These are phyloP conservation scores for Propsilocerus akamusi DNA, from an alignment of 1,140 invertebrate species.

Conservation along the genomic window DNA sequence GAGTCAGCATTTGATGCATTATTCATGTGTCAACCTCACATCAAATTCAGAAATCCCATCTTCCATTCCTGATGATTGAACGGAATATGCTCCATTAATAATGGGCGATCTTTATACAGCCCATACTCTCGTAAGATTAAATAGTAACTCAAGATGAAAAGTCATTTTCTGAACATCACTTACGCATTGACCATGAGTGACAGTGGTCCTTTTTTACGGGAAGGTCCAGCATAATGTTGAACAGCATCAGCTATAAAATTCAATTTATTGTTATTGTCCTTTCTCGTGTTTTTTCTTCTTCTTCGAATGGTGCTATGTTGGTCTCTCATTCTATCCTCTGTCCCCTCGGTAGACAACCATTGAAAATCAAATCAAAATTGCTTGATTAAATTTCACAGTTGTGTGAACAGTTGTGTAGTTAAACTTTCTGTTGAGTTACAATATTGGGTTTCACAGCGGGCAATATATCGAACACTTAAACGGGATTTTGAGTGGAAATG, in stretches of 20 bases:
- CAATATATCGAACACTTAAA: too few relatives aligned
- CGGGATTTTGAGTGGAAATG: too few relatives aligned
- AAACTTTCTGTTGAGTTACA: background rate
- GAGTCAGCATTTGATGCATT: too few relatives aligned
- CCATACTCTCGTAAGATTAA: too few relatives aligned
- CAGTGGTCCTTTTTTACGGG: too few relatives aligned
- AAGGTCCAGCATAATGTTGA: too few relatives aligned
- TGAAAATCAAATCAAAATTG: background rate
- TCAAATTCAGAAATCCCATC: too few relatives aligned
- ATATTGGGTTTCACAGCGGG: background rate
- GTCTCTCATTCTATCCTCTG: background rate
- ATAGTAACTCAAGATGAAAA: background rate
- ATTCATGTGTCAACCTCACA: too few relatives aligned
- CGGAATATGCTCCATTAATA: background rate
- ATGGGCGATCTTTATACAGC: background rate
- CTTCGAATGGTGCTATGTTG: background rate
- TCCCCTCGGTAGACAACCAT: too few relatives aligned
- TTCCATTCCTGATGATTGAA: background rate
- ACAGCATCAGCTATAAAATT: background rate
- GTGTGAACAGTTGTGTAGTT: background rate
- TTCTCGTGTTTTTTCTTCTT: background rate
- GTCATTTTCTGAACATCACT: too few relatives aligned
- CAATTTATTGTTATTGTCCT: slow-evolving; percentile 1
- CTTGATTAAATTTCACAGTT: background rate
- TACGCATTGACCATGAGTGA: too few relatives aligned